Evolutionary conservation across 2,113 vertebrate genomes (phyloP).

Genomic region (Nannobrachium achirus): DNA sequence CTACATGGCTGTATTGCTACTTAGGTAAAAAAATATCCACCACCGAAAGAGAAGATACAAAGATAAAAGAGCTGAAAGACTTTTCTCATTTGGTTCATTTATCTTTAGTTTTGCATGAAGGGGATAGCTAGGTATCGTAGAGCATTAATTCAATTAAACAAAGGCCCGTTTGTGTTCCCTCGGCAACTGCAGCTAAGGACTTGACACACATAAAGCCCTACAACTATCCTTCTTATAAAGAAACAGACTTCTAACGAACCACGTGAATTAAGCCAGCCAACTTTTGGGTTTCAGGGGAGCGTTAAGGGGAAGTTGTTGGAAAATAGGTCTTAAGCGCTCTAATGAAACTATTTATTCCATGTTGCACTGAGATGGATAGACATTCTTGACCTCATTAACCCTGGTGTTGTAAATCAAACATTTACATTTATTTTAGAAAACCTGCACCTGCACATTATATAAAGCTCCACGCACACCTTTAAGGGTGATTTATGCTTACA

Average conservation of each 20-base stretch:
- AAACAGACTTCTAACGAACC: slow-evolving; percentile 29
- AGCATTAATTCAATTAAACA: slow-evolving; percentile 60
- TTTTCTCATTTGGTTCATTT: slow-evolving; percentile 26
- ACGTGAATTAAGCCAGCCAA: slow-evolving; percentile 19
- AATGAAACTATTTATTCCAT: too few relatives aligned
- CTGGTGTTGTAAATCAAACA: too few relatives aligned
- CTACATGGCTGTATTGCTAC: too few relatives aligned
- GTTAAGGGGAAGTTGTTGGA: background rate
- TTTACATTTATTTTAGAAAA: too few relatives aligned
- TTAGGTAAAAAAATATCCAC: background rate
- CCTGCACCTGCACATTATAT: too few relatives aligned
- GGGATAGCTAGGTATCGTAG: slow-evolving; percentile 32
- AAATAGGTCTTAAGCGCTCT: background rate
- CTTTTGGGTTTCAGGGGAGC: too few relatives aligned
- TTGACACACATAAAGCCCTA: slow-evolving; percentile 16
- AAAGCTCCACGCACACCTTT: too few relatives aligned
- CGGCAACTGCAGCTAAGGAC: slow-evolving; percentile 26
- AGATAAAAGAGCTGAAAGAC: slow-evolving; percentile 36
- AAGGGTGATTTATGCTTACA: too few relatives aligned
- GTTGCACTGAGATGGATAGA: too few relatives aligned
- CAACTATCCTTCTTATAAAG: slow-evolving; percentile 15
- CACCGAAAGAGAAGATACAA: slow-evolving; percentile 19
- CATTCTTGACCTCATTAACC: too few relatives aligned
- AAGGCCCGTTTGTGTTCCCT: slow-evolving; percentile 24
- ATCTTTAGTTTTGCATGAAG: slow-evolving; percentile 50